These are phyloP conservation scores for Noturus placidus DNA, from an alignment of 2,113 vertebrate genomes.

Conservation along the genomic window DNA sequence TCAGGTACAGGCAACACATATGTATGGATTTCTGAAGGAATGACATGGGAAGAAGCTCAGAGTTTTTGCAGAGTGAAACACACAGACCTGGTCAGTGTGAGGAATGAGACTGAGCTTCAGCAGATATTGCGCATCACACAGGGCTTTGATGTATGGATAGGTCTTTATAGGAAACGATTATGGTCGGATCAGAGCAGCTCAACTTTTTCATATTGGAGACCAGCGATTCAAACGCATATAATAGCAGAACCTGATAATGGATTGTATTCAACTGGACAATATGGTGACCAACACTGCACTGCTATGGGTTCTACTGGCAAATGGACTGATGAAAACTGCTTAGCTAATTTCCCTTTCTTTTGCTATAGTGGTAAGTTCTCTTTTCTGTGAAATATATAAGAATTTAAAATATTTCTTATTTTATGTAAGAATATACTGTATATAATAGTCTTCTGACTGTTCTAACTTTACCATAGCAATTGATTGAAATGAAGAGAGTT, in stretches of 20 bases:
- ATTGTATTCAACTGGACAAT: not conserved
- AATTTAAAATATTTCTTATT: not conserved
- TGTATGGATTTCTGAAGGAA: rapidly evolving
- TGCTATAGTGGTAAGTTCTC: constrained; percentile 34
- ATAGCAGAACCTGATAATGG: constrained; percentile 34
- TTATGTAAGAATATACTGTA: not conserved
- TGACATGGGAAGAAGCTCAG: constrained; percentile 9
- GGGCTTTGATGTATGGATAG: constrained; percentile 39
- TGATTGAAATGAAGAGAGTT: not conserved
- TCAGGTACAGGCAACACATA: constrained; percentile 18
- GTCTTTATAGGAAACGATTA: constrained; percentile 52
- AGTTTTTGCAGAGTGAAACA: constrained; percentile 24
- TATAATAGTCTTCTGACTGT: not conserved
- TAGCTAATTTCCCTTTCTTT: constrained; percentile 28
- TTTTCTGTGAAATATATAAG: not conserved
- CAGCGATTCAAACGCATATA: rapidly evolving
- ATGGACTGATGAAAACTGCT: constrained; percentile 44
- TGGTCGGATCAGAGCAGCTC: constrained; percentile 50
- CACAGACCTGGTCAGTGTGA: constrained; percentile 52
- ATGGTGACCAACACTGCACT: constrained; percentile 6
- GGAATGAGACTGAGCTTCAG: constrained; percentile 27
- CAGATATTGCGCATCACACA: not conserved
- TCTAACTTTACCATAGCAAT: not conserved
- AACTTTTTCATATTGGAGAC: constrained; percentile 49
- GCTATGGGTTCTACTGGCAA: constrained; percentile 8